Conservation (phyloP, 2,797 vertebrate species). For the Micropoecilia bifurca region DNA sequence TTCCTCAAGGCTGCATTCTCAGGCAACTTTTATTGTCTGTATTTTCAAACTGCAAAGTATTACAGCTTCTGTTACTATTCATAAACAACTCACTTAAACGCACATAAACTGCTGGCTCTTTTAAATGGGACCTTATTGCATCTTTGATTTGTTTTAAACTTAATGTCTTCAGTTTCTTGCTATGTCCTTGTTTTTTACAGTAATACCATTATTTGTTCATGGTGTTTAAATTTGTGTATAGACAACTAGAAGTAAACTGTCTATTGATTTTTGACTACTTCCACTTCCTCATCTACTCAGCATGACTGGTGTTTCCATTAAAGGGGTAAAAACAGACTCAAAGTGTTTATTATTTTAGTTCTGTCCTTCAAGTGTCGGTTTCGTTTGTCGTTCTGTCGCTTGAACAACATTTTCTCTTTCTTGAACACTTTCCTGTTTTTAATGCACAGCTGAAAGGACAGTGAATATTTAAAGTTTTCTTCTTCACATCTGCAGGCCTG, state of each 20-base stretch:
- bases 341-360: not conserved
- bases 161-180: not conserved
- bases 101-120: not conserved
- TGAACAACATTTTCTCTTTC: not conserved
- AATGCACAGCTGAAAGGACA: not conserved
- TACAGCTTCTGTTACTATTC: not conserved
- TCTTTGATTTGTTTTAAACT: too few species aligned
- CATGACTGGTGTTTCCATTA: not conserved
- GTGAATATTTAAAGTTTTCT: not conserved
- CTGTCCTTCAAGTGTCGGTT: not conserved
- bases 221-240: not conserved
- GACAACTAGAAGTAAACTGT: not conserved
- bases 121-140: not conserved
- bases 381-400: not conserved
- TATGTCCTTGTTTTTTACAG: not conserved
- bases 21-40: not conserved
- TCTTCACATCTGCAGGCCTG: constrained; percentile 83
- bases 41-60: not conserved
- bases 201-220: not conserved
- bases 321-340: not conserved
- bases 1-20: not conserved
- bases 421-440: not conserved
- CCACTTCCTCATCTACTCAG: not conserved
- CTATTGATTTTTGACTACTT: not conserved
- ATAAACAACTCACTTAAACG: not conserved